These are phyloP conservation scores for Eudorcas thomsonii DNA, from an alignment of 2,113 vertebrate genomes.

Conservation along the genomic window DNA sequence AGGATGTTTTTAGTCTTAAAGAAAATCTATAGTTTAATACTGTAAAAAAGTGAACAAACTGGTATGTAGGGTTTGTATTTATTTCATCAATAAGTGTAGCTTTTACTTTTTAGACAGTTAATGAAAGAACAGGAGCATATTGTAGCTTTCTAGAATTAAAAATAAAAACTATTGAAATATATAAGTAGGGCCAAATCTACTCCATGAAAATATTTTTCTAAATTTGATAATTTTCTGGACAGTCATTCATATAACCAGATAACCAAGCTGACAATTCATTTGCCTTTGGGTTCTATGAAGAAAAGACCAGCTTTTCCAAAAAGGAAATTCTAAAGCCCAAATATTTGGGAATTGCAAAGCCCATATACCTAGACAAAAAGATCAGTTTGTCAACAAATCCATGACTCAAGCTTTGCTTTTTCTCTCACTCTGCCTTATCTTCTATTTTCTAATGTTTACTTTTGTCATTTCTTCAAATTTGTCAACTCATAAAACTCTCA, in stretches of 20 bases:
- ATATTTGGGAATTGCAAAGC: not conserved
- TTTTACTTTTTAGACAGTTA: not conserved
- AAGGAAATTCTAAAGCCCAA: not conserved
- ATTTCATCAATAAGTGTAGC: not conserved
- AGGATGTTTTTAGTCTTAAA: constrained; percentile 23
- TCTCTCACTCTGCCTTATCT: not conserved
- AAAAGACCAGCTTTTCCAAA: not conserved
- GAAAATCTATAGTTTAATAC: constrained; percentile 24
- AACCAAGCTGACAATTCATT: not conserved
- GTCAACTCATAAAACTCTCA: not conserved
- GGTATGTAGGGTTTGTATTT: not conserved
- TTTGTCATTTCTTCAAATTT: not conserved
- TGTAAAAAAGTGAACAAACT: not conserved
- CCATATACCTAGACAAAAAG: not conserved
- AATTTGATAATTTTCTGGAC: not conserved
- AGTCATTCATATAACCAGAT: not conserved
- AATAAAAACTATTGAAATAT: not conserved
- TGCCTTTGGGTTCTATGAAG: not conserved
- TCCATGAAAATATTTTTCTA: constrained; percentile 1
- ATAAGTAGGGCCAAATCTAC: not conserved
- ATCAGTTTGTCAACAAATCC: not conserved
- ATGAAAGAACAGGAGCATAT: not conserved
- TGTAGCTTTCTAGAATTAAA: not conserved
- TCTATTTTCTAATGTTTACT: not conserved
- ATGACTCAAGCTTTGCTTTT: not conserved